Evolutionary conservation across 2,797 vertebrate species (phyloP), one percentile per base, ranked within the genome.

Genomic region (Pogonophryne albipinna): DNA sequence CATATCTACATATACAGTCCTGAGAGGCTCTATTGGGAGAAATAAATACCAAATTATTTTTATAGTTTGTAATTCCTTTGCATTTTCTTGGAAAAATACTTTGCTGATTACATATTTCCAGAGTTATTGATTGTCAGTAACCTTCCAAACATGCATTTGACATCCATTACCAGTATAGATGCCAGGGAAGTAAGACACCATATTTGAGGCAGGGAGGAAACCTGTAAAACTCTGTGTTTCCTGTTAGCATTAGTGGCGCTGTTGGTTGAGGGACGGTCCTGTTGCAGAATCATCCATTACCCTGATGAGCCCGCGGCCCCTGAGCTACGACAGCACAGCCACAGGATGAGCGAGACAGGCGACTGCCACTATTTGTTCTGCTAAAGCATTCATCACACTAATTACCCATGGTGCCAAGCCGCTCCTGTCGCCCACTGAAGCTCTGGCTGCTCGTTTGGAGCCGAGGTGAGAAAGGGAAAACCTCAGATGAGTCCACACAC

Each of bases 301-400:
- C 80, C 88, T 92, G 92, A 93, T 93, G 89, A 92, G 91, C 83
- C 72, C 9, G 23, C 79, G 87, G 91, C 74, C 87, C 79, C 87
- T 57, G 79, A 89, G 88, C 85, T 79, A 66, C 86, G 87, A 92
- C 92, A 92, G 88, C 91, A 67, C 83, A 78, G 86, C 91, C 86
- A 80, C 85, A 79, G 75, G 68, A 85, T 62, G 83, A 89, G 82
- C 76, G 57, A 90, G 88, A 93, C 91, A 90, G 86, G 85, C 86
- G 79, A 91, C 91, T 90, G 91, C 87, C 91, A 92, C 88, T 87
- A 85, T 93, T 91, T 92, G 89, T 89, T 85, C 86, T 64, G n/a
- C 91, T 85, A 85, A 91, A 83, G 88, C 92, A 93, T 93, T 92
- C 91, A 92, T 93, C 92, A 93, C 87, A 84, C 91, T 93, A 92